Percentiles rank a stretch among this genome's conserved stretches.
Evolutionary conservation across 2,113 vertebrate genomes (phyloP).

Genomic region (pig (Sus scrofa)): T2T-Sscrofa CM000830.6:95468001-95468500

Average conservation of each 20-base stretch:
- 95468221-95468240: constrained; percentile 59
- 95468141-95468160: not conserved
- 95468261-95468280: constrained; percentile 4
- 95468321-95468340: constrained; percentile 45
- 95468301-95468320: constrained; percentile 57
- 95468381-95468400: constrained; percentile 57
- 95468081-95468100: constrained; percentile 48
- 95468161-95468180: constrained; percentile 20
- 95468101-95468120: not conserved
- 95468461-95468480: not conserved
- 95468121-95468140: constrained; percentile 47
- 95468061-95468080: constrained; percentile 48
- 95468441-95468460: not conserved
- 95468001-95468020: constrained; percentile 59
- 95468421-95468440: constrained; percentile 27
- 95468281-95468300: constrained; percentile 6
- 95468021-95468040: constrained; percentile 44
- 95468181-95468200: constrained; percentile 36
- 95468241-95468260: not conserved
- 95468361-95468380: constrained; percentile 60
- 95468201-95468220: not conserved
- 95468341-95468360: constrained; percentile 56
- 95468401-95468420: not conserved
- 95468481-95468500: constrained; percentile 42
- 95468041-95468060: constrained; percentile 4